Percentiles rank a stretch among this genome's conserved stretches.
These are phyloP conservation scores for Morinoia aosen DNA, from an alignment of 2,888 invertebrate species.

Conservation along the genomic window DNA sequence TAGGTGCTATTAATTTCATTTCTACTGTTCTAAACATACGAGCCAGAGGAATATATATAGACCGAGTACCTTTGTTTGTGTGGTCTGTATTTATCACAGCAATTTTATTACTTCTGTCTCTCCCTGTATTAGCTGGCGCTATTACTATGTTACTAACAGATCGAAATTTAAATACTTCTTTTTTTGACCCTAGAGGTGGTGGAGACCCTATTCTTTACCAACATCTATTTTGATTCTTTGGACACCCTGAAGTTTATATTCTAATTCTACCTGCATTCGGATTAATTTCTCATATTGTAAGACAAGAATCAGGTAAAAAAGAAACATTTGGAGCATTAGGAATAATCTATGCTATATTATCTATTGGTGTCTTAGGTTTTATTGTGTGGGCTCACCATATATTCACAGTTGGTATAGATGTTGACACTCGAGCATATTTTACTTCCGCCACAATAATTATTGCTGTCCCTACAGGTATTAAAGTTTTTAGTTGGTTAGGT, in stretches of 20 bases:
- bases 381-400: conserved; percentile 89
- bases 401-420: conserved; percentile 87
- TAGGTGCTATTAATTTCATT: conserved; percentile 86
- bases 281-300: conserved; percentile 84
- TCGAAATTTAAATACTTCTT: conserved; percentile 85
- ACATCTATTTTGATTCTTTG: conserved; percentile 91
- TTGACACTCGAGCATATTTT: conserved; percentile 87
- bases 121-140: conserved; percentile 84
- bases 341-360: conserved; percentile 87
- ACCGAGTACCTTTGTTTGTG: conserved; percentile 81
- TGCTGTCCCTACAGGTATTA: conserved; percentile 88
- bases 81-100: conserved; percentile 82
- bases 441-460: conserved; percentile 89
- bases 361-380: conserved; percentile 86
- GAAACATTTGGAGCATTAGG: conserved; percentile 81
- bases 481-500: conserved; percentile 85
- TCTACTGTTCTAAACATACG: conserved; percentile 83
- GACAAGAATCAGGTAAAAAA: conserved; percentile 82
- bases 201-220: conserved; percentile 86
- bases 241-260: conserved; percentile 90
- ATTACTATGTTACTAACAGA: conserved; percentile 85
- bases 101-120: conserved; percentile 78
- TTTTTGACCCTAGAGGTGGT: conserved; percentile 85
- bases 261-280: conserved; percentile 87
- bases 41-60: conserved; percentile 76